Evolutionary conservation across 2,113 vertebrate species (phyloP).

Genomic region (Gulo gulo): DNA sequence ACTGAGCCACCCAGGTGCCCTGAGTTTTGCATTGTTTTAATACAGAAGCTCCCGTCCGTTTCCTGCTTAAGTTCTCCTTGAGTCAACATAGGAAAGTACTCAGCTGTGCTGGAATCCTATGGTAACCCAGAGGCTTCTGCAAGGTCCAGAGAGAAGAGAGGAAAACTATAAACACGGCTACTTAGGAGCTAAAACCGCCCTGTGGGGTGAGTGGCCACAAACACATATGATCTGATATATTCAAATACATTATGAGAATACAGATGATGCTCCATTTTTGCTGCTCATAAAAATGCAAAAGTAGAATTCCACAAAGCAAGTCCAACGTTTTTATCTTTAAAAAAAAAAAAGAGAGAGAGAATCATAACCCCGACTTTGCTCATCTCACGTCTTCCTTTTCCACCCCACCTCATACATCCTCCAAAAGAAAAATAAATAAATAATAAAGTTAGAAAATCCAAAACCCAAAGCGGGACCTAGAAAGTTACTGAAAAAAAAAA

Average conservation of each 20-base stretch:
- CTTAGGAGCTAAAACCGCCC: not conserved
- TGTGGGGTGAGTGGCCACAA: not conserved
- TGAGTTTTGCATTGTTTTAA: not conserved
- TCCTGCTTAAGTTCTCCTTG: not conserved
- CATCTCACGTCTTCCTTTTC: not conserved
- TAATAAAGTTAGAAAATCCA: not conserved
- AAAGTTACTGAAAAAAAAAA: not conserved
- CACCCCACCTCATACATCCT: not conserved
- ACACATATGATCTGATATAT: fast-evolving
- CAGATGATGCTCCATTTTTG: fast-evolving
- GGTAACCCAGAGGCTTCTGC: not conserved
- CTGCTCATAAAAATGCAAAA: not conserved
- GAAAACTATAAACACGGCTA: not conserved
- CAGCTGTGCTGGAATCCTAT: not conserved
- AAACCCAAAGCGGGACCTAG: not conserved
- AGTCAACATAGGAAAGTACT: not conserved
- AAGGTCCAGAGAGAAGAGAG: not conserved
- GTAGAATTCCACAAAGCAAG: not conserved
- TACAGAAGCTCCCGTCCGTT: not conserved
- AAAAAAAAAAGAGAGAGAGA: not conserved
- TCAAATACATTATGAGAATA: not conserved
- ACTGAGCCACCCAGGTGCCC: too few species aligned
- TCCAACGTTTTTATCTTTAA: not conserved
- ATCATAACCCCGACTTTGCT: not conserved
- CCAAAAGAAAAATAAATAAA: not conserved